Evolutionary conservation across 2,797 vertebrate species (phyloP).

Genomic region (Natrix natrix): DNA sequence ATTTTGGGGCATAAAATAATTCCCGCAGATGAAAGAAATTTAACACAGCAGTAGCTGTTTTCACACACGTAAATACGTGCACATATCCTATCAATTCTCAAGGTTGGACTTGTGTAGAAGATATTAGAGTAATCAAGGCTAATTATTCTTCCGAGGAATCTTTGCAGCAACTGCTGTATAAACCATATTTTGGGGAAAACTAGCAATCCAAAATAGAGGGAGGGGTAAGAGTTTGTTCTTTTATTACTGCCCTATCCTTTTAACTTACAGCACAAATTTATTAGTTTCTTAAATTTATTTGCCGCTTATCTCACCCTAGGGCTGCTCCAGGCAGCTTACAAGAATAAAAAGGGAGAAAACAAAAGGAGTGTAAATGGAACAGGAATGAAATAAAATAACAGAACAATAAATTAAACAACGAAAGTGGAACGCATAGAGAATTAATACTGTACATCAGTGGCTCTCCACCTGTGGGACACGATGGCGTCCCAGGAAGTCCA

Average conservation of each 20-base stretch:
- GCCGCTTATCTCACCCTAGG: background rate
- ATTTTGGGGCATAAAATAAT: constrained; percentile 32
- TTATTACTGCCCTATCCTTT: background rate
- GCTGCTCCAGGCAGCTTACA: background rate
- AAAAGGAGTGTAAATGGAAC: background rate
- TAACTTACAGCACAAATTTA: background rate
- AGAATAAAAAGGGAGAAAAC: background rate
- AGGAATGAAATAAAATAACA: background rate
- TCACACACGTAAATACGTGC: background rate
- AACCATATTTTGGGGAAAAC: background rate
- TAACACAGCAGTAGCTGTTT: background rate
- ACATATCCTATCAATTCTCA: background rate
- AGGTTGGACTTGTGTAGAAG: background rate
- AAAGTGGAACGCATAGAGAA: background rate
- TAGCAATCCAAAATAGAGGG: background rate
- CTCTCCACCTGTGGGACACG: background rate
- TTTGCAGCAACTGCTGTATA: background rate
- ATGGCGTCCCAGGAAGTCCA: no score
- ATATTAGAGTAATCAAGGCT: background rate
- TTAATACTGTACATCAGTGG: background rate
- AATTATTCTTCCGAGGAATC: background rate
- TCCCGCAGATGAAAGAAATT: background rate
- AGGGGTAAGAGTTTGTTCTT: background rate
- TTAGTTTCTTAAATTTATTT: background rate
- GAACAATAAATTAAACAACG: background rate